Evolutionary conservation across 2,888 invertebrate genomes (phyloP).

Genomic region (Leucoptera coffeella): DNA sequence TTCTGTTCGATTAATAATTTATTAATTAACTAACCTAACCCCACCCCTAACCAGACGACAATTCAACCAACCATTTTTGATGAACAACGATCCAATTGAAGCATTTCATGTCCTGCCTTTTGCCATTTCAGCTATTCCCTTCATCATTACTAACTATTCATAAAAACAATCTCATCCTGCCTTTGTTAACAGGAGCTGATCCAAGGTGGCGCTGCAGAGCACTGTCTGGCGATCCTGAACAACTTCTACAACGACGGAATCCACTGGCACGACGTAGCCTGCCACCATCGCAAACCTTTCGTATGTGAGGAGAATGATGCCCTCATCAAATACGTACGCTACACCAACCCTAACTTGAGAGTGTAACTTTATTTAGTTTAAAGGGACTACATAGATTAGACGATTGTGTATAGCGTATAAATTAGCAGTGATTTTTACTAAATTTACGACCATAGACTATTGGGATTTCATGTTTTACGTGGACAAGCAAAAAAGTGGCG

Average conservation of each 20-base stretch:
- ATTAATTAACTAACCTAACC: no score
- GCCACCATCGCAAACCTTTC: conserved; percentile 84
- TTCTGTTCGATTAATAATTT: no score
- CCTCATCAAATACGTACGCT: conserved; percentile 77
- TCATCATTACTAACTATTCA: conserved; percentile 3
- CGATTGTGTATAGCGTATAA: no score
- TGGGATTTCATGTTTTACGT: no score
- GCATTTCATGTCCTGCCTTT: conserved; percentile 8
- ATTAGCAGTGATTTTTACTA: no score
- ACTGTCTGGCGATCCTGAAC: conserved; percentile 79
- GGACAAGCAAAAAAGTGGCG: no score
- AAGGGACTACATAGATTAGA: no score
- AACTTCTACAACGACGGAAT: conserved; percentile 89
- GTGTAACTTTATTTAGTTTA: conserved; percentile 49
- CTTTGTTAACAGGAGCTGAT: conserved; percentile 54
- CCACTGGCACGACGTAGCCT: conserved; percentile 88
- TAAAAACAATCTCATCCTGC: conserved; percentile 10
- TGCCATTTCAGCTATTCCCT: no score
- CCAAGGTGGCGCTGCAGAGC: conserved; percentile 79
- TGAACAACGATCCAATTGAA: no score
- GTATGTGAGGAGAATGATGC: conserved; percentile 86
- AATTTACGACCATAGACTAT: no score
- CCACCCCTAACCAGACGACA: no score
- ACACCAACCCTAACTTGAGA: conserved; percentile 72
- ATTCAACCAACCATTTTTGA: no score